These are phyloP conservation scores for Cryptoblepharus egeriae DNA, from an alignment of 2,797 vertebrate genomes.

Conservation along the genomic window DNA sequence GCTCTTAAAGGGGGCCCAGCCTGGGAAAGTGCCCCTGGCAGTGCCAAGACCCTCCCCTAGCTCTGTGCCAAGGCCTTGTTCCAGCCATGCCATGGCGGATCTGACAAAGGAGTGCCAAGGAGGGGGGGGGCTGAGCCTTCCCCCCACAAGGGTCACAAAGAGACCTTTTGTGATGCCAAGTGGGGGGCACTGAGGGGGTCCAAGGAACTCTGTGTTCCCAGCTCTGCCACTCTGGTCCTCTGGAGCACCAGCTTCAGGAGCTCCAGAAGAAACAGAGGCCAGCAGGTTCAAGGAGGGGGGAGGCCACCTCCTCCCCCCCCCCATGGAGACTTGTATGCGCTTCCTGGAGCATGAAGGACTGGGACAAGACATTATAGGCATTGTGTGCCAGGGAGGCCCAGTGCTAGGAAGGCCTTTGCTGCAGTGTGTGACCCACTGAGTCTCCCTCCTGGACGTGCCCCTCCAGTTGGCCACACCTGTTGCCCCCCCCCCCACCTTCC, in stretches of 20 bases:
- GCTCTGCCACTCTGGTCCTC: not conserved
- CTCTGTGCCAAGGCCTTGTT: constrained; percentile 22
- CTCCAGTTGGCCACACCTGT: no score
- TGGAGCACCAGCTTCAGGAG: constrained; percentile 31
- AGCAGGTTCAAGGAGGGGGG: constrained; percentile 27
- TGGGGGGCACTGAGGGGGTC: constrained; percentile 36
- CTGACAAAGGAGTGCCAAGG: no score
- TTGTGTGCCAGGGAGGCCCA: constrained; percentile 25
- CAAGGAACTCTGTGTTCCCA: constrained; percentile 60
- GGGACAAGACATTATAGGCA: constrained; percentile 35
- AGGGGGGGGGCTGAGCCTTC: not conserved
- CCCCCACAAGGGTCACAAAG: constrained; percentile 64
- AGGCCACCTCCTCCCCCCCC: constrained; percentile 27
- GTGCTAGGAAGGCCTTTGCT: not conserved
- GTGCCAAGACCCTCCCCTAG: constrained; percentile 12
- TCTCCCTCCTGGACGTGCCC: no score
- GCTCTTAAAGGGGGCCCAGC: no score
- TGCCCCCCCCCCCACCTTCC: no score
- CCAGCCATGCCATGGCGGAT: no score
- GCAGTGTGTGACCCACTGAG: not conserved
- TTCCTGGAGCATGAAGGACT: constrained; percentile 29
- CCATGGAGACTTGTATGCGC: constrained; percentile 23
- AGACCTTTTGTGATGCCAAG: constrained; percentile 60
- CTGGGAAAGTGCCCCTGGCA: not conserved
- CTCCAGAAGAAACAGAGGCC: constrained; percentile 38